Evolutionary conservation across 2,113 vertebrate genomes (phyloP), one percentile per base, ranked within the genome.

Genomic region (Puntigrus tetrazona): DNA sequence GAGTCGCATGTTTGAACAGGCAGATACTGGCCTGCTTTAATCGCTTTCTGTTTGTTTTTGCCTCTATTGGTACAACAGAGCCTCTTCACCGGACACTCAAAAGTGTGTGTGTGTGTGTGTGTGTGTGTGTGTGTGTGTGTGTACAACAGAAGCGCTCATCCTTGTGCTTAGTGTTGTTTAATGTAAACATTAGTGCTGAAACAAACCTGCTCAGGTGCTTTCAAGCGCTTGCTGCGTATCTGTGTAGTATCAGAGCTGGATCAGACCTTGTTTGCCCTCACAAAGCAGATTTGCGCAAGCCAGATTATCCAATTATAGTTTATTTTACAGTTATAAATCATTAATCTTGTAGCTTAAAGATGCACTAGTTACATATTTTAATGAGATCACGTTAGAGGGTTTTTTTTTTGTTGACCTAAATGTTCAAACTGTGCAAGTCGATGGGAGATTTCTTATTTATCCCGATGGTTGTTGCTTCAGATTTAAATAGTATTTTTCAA

Each of bases 1-100:
- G 27, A 67, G 59, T 18, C 27, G 22, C 38, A 3, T 82, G 80
- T 82, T 82, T 82, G 65, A 82, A 70, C 80, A 82, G 65, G 22
- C 45, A 70, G 80, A 82, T 82, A 70, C 43, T 38, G 22, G 29
- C 29, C 80, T 38, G 20, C 22, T 52, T 45, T 82, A 82, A 82
- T 82, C 65, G 22, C 80, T 22, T 6, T 31, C 10, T 82, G 45
- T 82, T 69, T 82, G 63, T 38, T 69, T 82, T 55, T 27, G 6
- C 7, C 34, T 67, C 61, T 52, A 69, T 67, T 81, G 63, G 63
- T n/a, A 7, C 29, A 52, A 52, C 31, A 82, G 11, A 72, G 47
- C 18, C 47, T 34, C 61, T 80, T 20, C 47, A 38, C 22, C 4
- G 29, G 31, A 55, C 45, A 18, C 27, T 52, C 0, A 22, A 34